phyloP scores from a whole-genome alignment of 1,140 invertebrate species.

The Sweltsa coloradensis region DNA sequence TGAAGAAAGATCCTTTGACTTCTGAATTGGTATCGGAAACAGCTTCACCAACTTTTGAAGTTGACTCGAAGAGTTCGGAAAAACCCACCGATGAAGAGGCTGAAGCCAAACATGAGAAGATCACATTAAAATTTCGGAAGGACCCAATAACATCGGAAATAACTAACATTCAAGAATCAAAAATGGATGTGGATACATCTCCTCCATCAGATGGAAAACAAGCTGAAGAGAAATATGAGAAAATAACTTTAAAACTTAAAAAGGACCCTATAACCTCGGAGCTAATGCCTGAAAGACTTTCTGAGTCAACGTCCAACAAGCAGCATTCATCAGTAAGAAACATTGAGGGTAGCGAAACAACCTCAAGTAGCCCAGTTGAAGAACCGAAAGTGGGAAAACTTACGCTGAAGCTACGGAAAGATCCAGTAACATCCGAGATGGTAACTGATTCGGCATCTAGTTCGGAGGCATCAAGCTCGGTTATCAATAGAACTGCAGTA shows the following conservation, averaged over 20 bases:
- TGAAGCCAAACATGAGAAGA: too few species aligned
- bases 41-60: too few species aligned
- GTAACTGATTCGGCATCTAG: background rate
- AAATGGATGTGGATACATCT: background rate
- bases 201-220: background rate
- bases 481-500: background rate
- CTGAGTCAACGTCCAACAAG: background rate
- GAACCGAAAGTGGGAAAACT: conserved; percentile 1
- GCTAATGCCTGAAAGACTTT: background rate
- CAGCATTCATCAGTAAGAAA: too few species aligned
- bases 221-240: background rate
- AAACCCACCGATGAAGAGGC: too few species aligned
- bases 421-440: background rate
- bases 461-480: background rate
- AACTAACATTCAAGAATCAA: too few species aligned
- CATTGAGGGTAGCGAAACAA: too few species aligned
- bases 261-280: background rate
- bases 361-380: too few species aligned
- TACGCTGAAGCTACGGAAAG: background rate
- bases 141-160: too few species aligned
- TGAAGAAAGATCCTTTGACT: too few species aligned
- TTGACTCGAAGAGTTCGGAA: too few species aligned
- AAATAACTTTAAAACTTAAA: background rate
- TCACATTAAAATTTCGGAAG: too few species aligned
- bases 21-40: too few species aligned